These are phyloP conservation scores for Momotus momota DNA, from an alignment of 2,797 vertebrate genomes.

Conservation along the genomic window DNA sequence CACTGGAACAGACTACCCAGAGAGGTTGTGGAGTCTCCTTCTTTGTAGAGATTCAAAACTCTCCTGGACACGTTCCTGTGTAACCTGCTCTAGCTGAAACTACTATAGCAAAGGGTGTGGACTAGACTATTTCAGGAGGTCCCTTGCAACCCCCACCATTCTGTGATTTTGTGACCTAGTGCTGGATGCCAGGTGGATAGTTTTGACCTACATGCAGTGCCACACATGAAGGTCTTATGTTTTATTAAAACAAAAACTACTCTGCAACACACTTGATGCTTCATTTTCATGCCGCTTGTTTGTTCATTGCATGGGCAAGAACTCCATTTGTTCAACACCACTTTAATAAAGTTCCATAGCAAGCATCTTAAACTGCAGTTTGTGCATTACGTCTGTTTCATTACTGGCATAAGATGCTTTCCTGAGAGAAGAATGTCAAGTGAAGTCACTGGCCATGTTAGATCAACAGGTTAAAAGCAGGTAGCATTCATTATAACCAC, in stretches of 20 bases:
- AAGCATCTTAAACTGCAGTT: background rate
- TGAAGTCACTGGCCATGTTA: background rate
- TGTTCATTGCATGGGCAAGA: background rate
- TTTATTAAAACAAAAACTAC: background rate
- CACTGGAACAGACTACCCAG: too few relatives aligned
- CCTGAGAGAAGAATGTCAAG: background rate
- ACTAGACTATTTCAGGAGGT: too few relatives aligned
- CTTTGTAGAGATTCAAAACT: too few relatives aligned
- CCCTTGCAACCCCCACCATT: too few relatives aligned
- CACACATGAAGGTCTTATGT: fast-evolving
- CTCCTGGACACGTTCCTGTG: too few relatives aligned
- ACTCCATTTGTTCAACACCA: background rate
- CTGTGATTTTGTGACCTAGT: too few relatives aligned
- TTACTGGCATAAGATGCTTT: background rate
- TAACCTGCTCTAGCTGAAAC: too few relatives aligned
- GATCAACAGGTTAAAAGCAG: background rate
- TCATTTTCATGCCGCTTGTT: background rate
- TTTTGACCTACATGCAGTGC: background rate
- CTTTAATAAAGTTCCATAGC: background rate
- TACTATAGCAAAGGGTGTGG: too few relatives aligned
- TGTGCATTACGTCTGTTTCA: background rate
- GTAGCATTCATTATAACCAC: background rate
- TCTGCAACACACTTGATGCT: background rate
- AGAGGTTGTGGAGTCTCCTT: too few relatives aligned
- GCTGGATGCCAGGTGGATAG: background rate